These are phyloP conservation scores for Hycleus phaleratus DNA, from an alignment of 1,140 invertebrate genomes.

Conservation along the genomic window DNA sequence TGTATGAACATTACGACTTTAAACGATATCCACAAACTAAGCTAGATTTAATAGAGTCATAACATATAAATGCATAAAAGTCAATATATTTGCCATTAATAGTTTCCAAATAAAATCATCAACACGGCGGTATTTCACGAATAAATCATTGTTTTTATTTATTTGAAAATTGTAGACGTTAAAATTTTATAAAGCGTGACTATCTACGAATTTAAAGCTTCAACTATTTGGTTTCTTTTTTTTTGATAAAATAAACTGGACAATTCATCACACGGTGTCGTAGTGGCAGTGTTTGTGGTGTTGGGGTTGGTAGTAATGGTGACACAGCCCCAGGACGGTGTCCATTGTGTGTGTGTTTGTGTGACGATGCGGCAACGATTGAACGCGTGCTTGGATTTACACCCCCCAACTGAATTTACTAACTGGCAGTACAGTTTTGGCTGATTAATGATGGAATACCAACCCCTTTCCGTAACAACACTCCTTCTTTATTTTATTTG, in stretches of 20 bases:
- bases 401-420: slow-evolving; percentile 11
- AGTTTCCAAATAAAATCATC: slow-evolving; percentile 4
- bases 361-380: slow-evolving; percentile 3
- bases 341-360: too few relatives aligned
- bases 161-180: too few relatives aligned
- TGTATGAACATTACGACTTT: not conserved
- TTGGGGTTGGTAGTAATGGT: slow-evolving; percentile 1
- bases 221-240: not conserved
- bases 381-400: slow-evolving; percentile 8
- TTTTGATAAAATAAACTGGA: slow-evolving; percentile 6
- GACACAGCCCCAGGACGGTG: too few relatives aligned
- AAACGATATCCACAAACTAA: not conserved
- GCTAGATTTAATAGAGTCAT: slow-evolving; percentile 3
- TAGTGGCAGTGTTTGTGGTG: not conserved
- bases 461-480: too few relatives aligned
- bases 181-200: not conserved
- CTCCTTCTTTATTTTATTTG: too few relatives aligned
- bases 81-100: slow-evolving; percentile 2
- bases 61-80: slow-evolving; percentile 14
- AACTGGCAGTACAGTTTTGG: slow-evolving; percentile 2
- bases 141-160: not conserved
- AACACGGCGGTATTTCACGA: not conserved
- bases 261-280: slow-evolving; percentile 5
- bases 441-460: slow-evolving; percentile 6
- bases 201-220: slow-evolving; percentile 10